These are phyloP conservation scores for Helleia helle DNA, from an alignment of 2,888 invertebrate species.

Conservation along the genomic window DNA sequence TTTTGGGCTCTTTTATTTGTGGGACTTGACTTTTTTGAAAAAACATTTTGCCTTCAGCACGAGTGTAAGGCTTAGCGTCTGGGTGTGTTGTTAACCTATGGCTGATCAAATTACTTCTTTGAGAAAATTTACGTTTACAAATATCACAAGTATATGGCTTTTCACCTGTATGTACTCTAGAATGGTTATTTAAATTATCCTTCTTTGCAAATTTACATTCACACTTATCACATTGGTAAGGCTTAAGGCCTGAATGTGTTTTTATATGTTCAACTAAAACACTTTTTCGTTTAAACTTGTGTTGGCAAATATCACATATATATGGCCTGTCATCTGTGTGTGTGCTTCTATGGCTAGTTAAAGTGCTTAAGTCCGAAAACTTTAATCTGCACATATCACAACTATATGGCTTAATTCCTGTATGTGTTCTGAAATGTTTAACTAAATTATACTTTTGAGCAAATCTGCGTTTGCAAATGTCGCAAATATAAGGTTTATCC, in stretches of 20 bases:
- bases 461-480: background rate
- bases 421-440: conserved; percentile 6
- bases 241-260: conserved; percentile 1
- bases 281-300: conserved; percentile 3
- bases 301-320: conserved; percentile 1
- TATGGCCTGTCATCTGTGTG: conserved; percentile 1
- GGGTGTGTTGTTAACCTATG: conserved; percentile 1
- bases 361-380: background rate
- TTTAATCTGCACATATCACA: conserved; percentile 8
- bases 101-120: conserved; percentile 1
- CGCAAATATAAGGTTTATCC: background rate
- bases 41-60: background rate
- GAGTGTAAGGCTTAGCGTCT: conserved; percentile 1
- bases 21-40: background rate
- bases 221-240: conserved; percentile 1
- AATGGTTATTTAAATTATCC: background rate
- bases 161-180: background rate
- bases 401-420: background rate
- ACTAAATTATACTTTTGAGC: conserved; percentile 8
- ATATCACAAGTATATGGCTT: background rate
- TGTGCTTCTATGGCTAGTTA: background rate
- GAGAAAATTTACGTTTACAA: background rate
- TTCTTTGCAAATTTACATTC: conserved; percentile 2
- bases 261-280: conserved; percentile 1
- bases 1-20: background rate